Percentiles rank a stretch among this genome's conserved stretches.
phyloP scores from a whole-genome alignment of 2,113 vertebrate genomes.

The Prionailurus bengalensis region DNA sequence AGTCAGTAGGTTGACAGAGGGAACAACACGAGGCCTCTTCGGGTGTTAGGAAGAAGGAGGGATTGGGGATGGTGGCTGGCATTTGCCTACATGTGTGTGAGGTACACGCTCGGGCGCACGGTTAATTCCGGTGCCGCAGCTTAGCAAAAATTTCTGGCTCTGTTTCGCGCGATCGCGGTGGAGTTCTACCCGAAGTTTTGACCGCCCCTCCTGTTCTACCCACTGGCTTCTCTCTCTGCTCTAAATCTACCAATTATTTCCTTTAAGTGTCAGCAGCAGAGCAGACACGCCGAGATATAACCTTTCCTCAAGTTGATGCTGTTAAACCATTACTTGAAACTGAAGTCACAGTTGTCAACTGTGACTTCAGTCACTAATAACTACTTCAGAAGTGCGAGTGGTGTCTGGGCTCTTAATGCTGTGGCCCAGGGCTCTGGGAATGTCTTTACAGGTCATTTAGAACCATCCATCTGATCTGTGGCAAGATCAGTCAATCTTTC shows the following conservation, averaged over 20 bases:
- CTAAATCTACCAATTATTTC: conserved; percentile 89
- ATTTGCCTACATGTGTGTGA: not conserved
- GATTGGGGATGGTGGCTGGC: conserved; percentile 5
- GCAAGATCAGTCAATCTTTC: conserved; percentile 86
- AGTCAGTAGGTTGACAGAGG: not conserved
- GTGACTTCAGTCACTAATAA: conserved; percentile 89
- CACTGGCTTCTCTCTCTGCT: conserved; percentile 75
- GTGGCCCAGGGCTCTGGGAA: conserved; percentile 85
- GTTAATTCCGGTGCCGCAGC: not conserved
- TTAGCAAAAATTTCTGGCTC: conserved; percentile 50
- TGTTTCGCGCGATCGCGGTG: conserved; percentile 11
- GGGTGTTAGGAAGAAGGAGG: not conserved
- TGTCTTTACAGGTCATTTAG: conserved; percentile 89
- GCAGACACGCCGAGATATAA: conserved; percentile 83
- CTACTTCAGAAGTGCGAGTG: conserved; percentile 85
- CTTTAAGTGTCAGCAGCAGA: conserved; percentile 86
- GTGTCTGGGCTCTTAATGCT: conserved; percentile 84
- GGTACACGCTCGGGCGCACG: rapidly evolving
- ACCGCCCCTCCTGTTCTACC: conserved; percentile 63
- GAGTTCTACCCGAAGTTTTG: conserved; percentile 41
- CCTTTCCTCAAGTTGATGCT: conserved; percentile 87
- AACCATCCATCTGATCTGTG: conserved; percentile 88
- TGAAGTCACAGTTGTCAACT: conserved; percentile 87
- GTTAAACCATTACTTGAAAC: conserved; percentile 89
- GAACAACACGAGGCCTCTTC: not conserved